Evolutionary conservation across 2,888 invertebrate species (phyloP).

Genomic region (Lagria hirta): DNA sequence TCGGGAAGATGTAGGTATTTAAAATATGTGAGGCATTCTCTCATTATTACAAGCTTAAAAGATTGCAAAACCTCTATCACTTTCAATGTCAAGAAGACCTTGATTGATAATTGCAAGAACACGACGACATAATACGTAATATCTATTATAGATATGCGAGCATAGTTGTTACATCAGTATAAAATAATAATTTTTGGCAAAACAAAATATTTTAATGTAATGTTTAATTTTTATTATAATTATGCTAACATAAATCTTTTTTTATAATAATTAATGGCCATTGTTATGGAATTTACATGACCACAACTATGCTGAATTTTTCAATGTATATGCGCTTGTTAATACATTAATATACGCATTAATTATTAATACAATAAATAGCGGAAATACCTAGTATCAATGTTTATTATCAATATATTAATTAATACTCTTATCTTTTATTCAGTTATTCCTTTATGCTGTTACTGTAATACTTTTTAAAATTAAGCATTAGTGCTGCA

Average conservation of each 20-base stretch:
- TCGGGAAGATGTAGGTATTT: constrained; percentile 24
- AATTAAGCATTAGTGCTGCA: too few species aligned
- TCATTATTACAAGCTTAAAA: constrained; percentile 8
- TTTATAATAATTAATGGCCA: constrained; percentile 19
- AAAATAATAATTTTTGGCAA: too few species aligned
- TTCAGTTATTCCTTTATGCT: too few species aligned
- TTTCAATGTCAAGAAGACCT: constrained; percentile 37
- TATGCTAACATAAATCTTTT: constrained; percentile 24
- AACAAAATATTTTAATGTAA: constrained; percentile 18
- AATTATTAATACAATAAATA: constrained; percentile 20
- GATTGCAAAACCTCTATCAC: too few species aligned
- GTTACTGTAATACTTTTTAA: too few species aligned
- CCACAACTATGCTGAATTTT: constrained; percentile 11
- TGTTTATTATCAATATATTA: too few species aligned
- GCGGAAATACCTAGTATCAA: constrained; percentile 23
- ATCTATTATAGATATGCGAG: too few species aligned
- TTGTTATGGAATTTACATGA: constrained; percentile 27
- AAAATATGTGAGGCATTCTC: neutral
- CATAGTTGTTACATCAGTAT: too few species aligned
- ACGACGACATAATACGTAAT: too few species aligned
- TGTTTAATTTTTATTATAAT: constrained; percentile 23
- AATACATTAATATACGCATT: constrained; percentile 11
- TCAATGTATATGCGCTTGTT: constrained; percentile 10
- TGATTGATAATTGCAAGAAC: constrained; percentile 38
- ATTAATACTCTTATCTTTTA: too few species aligned